Percentiles rank a stretch among this genome's conserved stretches.
These are phyloP conservation scores for Helicoverpa assulta DNA, from an alignment of 2,888 invertebrate genomes.

Conservation along the genomic window DNA sequence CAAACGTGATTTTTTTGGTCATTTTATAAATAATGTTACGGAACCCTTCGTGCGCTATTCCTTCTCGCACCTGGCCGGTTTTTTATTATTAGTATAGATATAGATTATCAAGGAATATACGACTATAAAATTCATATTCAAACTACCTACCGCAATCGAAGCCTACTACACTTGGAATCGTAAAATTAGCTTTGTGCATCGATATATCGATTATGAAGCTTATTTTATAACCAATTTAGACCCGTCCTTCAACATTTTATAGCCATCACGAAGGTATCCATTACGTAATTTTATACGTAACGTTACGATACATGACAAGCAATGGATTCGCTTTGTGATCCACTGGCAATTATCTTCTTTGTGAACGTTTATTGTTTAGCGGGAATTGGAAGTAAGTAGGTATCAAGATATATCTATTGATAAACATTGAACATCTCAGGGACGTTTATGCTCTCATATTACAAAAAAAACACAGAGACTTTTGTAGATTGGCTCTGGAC, in stretches of 20 bases:
- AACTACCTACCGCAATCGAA: background rate
- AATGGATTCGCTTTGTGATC: background rate
- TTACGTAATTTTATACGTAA: conserved; percentile 2
- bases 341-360: background rate
- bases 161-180: background rate
- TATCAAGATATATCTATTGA: too few relatives aligned
- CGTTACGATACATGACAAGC: conserved; percentile 1
- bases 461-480: too few relatives aligned
- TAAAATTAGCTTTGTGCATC: background rate
- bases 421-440: too few relatives aligned
- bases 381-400: background rate
- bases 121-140: too few relatives aligned
- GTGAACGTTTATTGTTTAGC: background rate
- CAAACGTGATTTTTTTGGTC: too few relatives aligned
- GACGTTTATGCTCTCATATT: too few relatives aligned
- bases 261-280: background rate
- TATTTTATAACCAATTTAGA: background rate
- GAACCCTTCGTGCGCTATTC: too few relatives aligned
- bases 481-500: too few relatives aligned
- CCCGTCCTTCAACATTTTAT: conserved; percentile 3
- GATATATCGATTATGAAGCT: background rate
- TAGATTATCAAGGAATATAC: too few relatives aligned
- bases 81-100: too few relatives aligned
- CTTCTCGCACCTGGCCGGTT: too few relatives aligned
- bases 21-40: too few relatives aligned